Evolutionary conservation across 1,140 invertebrate species (phyloP).

Genomic region (Grapholita molesta): DNA sequence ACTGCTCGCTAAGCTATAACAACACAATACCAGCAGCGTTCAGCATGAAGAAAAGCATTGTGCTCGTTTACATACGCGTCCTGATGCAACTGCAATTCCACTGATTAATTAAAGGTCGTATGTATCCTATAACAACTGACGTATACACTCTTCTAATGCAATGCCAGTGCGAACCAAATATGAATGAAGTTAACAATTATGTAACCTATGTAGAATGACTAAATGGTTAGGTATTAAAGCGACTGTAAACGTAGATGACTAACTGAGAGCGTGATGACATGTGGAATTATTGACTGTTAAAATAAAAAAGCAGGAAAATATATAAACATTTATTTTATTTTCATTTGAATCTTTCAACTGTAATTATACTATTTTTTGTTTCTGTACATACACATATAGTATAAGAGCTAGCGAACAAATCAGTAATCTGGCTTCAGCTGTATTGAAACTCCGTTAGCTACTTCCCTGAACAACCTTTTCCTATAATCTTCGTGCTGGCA

Average conservation of each 20-base stretch:
- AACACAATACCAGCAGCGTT: background rate
- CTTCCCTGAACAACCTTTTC: too few species aligned
- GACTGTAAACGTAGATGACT: background rate
- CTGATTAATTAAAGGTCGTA: background rate
- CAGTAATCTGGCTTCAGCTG: too few species aligned
- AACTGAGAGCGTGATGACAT: background rate
- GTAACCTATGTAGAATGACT: background rate
- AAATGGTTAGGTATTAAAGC: background rate
- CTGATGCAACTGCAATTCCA: background rate
- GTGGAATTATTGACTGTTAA: background rate
- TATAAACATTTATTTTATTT: too few species aligned
- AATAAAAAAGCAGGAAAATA: too few species aligned
- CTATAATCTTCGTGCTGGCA: too few species aligned
- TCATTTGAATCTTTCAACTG: too few species aligned
- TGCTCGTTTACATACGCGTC: background rate
- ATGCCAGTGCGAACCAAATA: background rate
- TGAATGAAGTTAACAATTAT: constrained; percentile 3
- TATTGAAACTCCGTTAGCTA: too few species aligned
- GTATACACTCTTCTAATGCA: background rate
- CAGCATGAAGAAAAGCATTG: background rate
- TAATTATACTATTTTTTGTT: too few species aligned
- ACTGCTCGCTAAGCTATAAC: background rate
- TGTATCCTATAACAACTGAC: background rate
- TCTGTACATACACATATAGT: too few species aligned
- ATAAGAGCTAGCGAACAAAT: too few species aligned